A percentile compares a stretch with the other conserved stretches of the same genome.
Evolutionary conservation across 1,140 invertebrate species (phyloP).

Genomic region (Penaeus indicus): DNA sequence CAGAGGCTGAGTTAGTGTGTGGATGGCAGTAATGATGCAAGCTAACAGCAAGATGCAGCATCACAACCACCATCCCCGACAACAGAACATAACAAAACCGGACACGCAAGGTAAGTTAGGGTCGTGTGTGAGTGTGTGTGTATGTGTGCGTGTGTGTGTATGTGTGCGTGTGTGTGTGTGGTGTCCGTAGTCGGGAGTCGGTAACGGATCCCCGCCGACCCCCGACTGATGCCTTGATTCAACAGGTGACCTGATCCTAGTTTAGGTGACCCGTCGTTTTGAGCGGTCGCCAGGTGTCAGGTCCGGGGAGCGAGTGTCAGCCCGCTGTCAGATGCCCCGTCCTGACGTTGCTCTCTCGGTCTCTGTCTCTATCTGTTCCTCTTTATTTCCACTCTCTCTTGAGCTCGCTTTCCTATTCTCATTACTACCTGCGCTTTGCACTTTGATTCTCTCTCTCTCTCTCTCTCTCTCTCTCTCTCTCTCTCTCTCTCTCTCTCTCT

Average conservation of each 20-base stretch:
- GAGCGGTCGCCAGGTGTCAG: slow-evolving; percentile 1
- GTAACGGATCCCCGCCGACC: not conserved
- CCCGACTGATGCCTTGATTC: slow-evolving; percentile 41
- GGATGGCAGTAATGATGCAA: slow-evolving; percentile 29
- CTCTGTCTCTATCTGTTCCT: no score
- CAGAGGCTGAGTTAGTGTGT: slow-evolving; percentile 15
- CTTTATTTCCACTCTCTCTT: no score
- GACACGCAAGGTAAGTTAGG: slow-evolving; percentile 51
- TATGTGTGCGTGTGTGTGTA: slow-evolving; percentile 7
- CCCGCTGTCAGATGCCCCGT: slow-evolving; percentile 10
- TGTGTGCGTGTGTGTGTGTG: slow-evolving; percentile 8
- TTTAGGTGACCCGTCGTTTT: slow-evolving; percentile 23
- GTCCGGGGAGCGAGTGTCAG: not conserved
- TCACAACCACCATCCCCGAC: slow-evolving; percentile 39
- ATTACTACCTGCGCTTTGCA: no score
- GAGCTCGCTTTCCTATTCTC: no score
- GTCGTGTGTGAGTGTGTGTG: not conserved
- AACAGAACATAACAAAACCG: slow-evolving; percentile 39
- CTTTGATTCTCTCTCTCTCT: no score
- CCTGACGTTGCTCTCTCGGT: not conserved
- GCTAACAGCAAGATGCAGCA: slow-evolving; percentile 52
- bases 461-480: no score
- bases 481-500: no score
- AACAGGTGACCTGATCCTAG: slow-evolving; percentile 48
- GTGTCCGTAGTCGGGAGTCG: slow-evolving; percentile 12